Evolutionary conservation across 2,113 vertebrate species (phyloP).

Genomic region (Pongo abelii): DNA sequence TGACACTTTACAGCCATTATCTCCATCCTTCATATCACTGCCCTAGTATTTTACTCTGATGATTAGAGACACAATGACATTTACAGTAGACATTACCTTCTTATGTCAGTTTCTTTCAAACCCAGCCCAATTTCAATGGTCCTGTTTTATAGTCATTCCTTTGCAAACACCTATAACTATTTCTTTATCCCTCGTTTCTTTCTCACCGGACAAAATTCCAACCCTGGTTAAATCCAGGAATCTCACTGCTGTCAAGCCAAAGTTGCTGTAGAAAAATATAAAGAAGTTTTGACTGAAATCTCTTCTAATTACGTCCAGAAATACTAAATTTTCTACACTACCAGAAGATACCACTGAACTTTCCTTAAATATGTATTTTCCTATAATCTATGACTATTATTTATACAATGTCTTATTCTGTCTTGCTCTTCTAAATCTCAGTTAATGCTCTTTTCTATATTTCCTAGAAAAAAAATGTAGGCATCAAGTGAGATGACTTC

Average conservation of each 20-base stretch:
- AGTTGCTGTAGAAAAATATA: background rate
- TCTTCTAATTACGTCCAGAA: background rate
- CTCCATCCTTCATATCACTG: background rate
- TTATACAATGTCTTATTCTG: background rate
- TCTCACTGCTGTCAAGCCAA: background rate
- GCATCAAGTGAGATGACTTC: background rate
- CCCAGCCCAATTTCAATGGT: background rate
- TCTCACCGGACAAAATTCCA: background rate
- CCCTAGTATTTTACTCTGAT: background rate
- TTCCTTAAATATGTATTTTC: background rate
- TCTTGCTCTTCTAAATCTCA: background rate
- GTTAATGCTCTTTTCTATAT: background rate
- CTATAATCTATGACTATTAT: background rate
- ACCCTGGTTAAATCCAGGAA: background rate
- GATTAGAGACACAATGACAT: background rate
- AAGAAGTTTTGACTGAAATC: background rate
- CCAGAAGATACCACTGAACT: background rate
- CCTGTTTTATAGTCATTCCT: background rate
- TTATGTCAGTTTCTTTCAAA: background rate
- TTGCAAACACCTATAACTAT: background rate
- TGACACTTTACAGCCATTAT: background rate
- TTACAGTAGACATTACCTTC: background rate
- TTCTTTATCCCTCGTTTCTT: background rate
- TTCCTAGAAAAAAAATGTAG: background rate
- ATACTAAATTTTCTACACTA: background rate